Conservation (phyloP, 1,140 invertebrate genomes). For the Camponotus pennsylvanicus region DNA sequence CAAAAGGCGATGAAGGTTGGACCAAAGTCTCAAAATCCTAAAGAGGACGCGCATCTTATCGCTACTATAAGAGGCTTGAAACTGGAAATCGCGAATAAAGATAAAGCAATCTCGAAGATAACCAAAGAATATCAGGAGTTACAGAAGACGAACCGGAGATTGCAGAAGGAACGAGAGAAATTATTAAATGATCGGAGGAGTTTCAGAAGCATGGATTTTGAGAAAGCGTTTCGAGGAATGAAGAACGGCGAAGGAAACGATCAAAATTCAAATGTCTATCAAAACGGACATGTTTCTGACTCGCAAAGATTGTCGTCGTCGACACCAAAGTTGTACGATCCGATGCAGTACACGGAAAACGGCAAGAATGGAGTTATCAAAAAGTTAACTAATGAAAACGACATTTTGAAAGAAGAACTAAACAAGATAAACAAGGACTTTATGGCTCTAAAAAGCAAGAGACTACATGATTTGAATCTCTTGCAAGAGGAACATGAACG, state of each 20-base stretch:
- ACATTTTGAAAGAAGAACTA: slow-evolving; percentile 88
- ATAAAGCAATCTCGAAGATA: slow-evolving; percentile 90
- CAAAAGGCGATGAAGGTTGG: slow-evolving; percentile 66
- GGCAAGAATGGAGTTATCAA: slow-evolving; percentile 84
- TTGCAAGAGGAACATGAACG: slow-evolving; percentile 92
- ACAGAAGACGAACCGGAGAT: slow-evolving; percentile 90
- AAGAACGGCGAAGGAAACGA: slow-evolving; percentile 80
- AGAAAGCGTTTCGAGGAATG: slow-evolving; percentile 78
- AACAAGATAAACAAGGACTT: slow-evolving; percentile 89
- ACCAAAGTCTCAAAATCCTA: slow-evolving; percentile 83
- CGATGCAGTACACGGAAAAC: slow-evolving; percentile 85
- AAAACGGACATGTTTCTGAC: slow-evolving; percentile 84
- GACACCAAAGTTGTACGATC: slow-evolving; percentile 84
- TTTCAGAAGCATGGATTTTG: slow-evolving; percentile 67
- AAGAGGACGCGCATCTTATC: slow-evolving; percentile 91
- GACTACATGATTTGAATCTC: slow-evolving; percentile 92
- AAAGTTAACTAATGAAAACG: slow-evolving; percentile 87
- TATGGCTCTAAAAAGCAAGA: slow-evolving; percentile 90
- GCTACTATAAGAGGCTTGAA: slow-evolving; percentile 93
- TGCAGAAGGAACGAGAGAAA: slow-evolving; percentile 92
- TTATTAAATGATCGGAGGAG: slow-evolving; percentile 82
- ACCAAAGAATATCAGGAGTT: slow-evolving; percentile 91
- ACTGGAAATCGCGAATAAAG: slow-evolving; percentile 90
- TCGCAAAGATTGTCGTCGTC: slow-evolving; percentile 83
- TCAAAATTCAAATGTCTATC: slow-evolving; percentile 84